phyloP scores from a whole-genome alignment of 1,140 invertebrate genomes.

The Cydia pomonella region DNA sequence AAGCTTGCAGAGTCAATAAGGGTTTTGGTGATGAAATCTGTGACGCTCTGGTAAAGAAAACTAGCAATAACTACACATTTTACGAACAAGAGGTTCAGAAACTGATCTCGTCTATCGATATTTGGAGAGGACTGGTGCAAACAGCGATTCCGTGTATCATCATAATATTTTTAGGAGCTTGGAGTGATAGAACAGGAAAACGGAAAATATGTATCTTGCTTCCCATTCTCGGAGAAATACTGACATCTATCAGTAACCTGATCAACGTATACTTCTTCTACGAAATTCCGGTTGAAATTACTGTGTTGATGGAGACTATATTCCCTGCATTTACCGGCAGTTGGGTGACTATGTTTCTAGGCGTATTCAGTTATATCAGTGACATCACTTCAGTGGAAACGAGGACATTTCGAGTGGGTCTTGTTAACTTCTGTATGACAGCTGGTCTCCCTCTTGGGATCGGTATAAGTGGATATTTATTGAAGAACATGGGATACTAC shows the following conservation, averaged over 20 bases:
- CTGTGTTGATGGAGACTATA: constrained; percentile 83
- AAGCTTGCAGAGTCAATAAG: constrained; percentile 83
- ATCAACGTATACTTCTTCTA: constrained; percentile 89
- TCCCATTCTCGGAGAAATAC: constrained; percentile 89
- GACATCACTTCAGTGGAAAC: constrained; percentile 90
- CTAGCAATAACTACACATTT: constrained; percentile 67
- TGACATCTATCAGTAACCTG: constrained; percentile 88
- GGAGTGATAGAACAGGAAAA: constrained; percentile 85
- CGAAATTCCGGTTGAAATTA: constrained; percentile 88
- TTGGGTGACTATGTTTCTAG: constrained; percentile 93
- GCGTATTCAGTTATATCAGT: constrained; percentile 94
- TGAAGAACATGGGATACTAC: constrained; percentile 88
- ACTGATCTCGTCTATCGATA: constrained; percentile 80
- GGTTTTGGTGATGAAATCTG: constrained; percentile 78
- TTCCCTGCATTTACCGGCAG: constrained; percentile 90
- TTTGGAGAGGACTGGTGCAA: constrained; percentile 81
- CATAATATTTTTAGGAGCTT: constrained; percentile 83
- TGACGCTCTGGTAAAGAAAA: constrained; percentile 74
- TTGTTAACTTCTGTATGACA: constrained; percentile 91
- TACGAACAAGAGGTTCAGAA: constrained; percentile 80
- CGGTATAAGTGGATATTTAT: constrained; percentile 85
- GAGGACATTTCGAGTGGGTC: constrained; percentile 89
- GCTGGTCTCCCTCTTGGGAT: constrained; percentile 89
- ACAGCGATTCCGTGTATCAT: constrained; percentile 81
- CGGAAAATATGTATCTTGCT: constrained; percentile 91